Base-by-base conservation (phyloP, 2,797 vertebrate species). In the Cottoperca gobio region DNA sequence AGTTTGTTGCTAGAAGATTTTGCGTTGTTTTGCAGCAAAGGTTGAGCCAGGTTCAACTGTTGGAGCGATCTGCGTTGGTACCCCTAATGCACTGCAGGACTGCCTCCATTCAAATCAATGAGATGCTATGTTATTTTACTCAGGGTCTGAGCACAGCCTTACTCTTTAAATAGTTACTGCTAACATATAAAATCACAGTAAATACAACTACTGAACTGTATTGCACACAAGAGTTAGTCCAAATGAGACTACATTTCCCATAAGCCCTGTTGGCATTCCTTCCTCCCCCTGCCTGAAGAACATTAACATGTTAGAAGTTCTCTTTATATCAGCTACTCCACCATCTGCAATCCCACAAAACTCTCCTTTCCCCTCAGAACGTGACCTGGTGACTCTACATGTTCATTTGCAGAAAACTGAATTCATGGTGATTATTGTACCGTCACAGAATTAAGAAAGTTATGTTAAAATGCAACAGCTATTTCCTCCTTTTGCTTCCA, bases 371-470 rank as follows among this genome's bases (percentile, higher is more conserved):
- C 19, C 39, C 21, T 23, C 16, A 26, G 57, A 33, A 19, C 21
- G n/a, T 28, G 19, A 77, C 14, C 14, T 46, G 43, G 19, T 10
- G 49, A 26, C 31, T 45, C 24, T n/a, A n/a, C n/a, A n/a, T n/a
- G n/a, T n/a, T n/a, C n/a, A n/a, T n/a, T n/a, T n/a, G n/a, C n/a
- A n/a, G n/a, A n/a, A n/a, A n/a, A n/a, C 24, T 13, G 26, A 14
- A 17, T 4, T 21, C 12, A 24, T 39, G 2, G 3, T 45, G 37
- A 31, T 35, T 28, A 21, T 39, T 71, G 24, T 50, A 24, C 37
- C 37, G 31, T 42, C 40, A 61, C 48, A 77, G 65, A 65, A 62
- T 5, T 1, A 58, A 63, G 21, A 71, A 61, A 52, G 28, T 50
- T 8, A 14, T 52, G 14, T 40, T 24, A 16, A 60, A 72, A 19